These are phyloP conservation scores for Strigamia transsilvanica DNA, from an alignment of 2,888 invertebrate species.

Conservation along the genomic window DNA sequence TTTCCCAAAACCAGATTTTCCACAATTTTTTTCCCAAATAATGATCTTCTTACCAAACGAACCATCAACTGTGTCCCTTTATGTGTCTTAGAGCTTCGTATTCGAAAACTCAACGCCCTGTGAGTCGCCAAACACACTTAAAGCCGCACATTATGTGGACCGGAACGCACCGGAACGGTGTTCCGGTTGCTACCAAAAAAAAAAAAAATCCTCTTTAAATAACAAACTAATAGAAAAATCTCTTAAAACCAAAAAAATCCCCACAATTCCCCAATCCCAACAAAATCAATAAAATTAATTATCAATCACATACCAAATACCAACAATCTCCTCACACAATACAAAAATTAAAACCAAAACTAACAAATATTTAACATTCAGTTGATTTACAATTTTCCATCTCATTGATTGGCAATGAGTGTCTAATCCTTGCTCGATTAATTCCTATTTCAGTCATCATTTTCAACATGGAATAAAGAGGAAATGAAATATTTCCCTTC, in stretches of 20 bases:
- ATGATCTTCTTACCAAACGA: neutral
- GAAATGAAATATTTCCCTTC: conserved; percentile 23
- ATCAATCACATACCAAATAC: neutral
- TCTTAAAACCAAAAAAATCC: neutral
- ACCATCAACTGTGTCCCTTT: neutral
- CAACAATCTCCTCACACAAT: neutral
- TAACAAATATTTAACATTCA: neutral
- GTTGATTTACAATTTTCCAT: neutral
- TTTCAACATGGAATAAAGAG: neutral
- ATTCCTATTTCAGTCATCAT: neutral
- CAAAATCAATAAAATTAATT: too few relatives aligned
- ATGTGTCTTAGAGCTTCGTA: too few relatives aligned
- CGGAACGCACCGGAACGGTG: too few relatives aligned
- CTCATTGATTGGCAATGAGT: neutral
- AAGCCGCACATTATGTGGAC: too few relatives aligned
- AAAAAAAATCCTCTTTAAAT: too few relatives aligned
- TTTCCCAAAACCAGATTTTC: too few relatives aligned
- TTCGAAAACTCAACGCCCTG: too few relatives aligned
- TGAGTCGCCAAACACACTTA: too few relatives aligned
- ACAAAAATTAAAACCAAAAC: neutral
- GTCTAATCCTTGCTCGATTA: conserved; percentile 32
- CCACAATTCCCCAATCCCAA: too few relatives aligned
- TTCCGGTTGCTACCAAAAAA: too few relatives aligned
- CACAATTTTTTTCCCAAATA: too few relatives aligned
- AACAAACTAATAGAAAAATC: too few relatives aligned